Base-by-base conservation (phyloP, 2,113 vertebrate genomes). In the Proterorhinus semilunaris region DNA sequence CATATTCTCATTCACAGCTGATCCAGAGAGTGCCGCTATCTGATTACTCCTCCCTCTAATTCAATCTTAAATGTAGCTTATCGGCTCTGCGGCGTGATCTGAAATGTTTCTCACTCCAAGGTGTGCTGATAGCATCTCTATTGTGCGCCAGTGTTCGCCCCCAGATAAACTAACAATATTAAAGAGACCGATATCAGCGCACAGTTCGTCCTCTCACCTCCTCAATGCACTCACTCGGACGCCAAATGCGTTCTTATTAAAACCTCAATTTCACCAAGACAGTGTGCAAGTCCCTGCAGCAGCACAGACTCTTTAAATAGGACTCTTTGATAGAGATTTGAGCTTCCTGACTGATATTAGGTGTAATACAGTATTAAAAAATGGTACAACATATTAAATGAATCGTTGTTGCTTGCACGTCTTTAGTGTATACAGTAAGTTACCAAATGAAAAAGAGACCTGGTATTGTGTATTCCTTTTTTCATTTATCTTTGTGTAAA, bases 121-220 rank as follows among this genome's bases (percentile, higher is more conserved):
- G 68, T 78, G 66, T 53, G 0, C 10, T 74, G 88, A 91, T 90
- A 87, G 10, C 50, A 83, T 89, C 86, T 79, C 69, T 68, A 81
- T 81, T 77, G 87, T 83, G 76, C 4, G 17, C 66, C 42, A 77
- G 78, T 83, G 83, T 81, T 84, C 65, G 10, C 71, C 45, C 27
- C n/a, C 74, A 87, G 83, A 89, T 91, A 90, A 87, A 89, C 71
- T 82, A 83, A 83, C 80, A 88, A 87, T 90, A 90, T 82, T 81
- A 81, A 80, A 81, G 75, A 87, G 57, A 49, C 69, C 67, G 55
- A 0, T 85, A 82, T 83, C 88, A 79, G 71, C 64, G 44, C 70
- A 51, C 50, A 62, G 16, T 65, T 42, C 59, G 11, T 75, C 65
- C 63, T 71, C 73, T 76, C 54, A 66, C 66, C 50, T 65, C 65